Percentiles rank a stretch among this genome's conserved stretches.
Evolutionary conservation across 1,140 invertebrate genomes (phyloP).

Genomic region (Drosophila santomea): DNA sequence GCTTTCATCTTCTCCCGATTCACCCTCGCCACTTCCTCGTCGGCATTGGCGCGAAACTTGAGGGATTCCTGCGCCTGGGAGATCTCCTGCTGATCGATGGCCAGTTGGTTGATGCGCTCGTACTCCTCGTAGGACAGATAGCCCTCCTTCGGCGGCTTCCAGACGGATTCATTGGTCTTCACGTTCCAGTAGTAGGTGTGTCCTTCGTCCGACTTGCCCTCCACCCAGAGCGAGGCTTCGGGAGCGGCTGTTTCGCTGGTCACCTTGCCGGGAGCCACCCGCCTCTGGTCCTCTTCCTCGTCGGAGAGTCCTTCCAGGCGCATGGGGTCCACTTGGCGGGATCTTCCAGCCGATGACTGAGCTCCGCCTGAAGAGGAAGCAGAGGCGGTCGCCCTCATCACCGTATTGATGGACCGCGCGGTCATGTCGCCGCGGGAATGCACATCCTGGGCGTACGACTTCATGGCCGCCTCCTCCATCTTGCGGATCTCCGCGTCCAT

Average conservation of each 20-base stretch:
- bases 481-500: slow-evolving; percentile 92
- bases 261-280: slow-evolving; percentile 78
- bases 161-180: slow-evolving; percentile 88
- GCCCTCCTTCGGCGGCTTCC: slow-evolving; percentile 88
- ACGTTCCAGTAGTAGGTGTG: slow-evolving; percentile 93
- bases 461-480: slow-evolving; percentile 95
- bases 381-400: slow-evolving; percentile 42
- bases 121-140: slow-evolving; percentile 88
- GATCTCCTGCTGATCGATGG: slow-evolving; percentile 85
- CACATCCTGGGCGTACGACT: slow-evolving; percentile 91
- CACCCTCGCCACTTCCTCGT: slow-evolving; percentile 84
- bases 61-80: slow-evolving; percentile 74
- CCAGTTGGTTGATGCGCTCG: slow-evolving; percentile 86
- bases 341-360: not conserved
- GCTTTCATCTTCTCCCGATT: slow-evolving; percentile 83
- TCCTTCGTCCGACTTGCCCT: slow-evolving; percentile 88
- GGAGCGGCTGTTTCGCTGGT: slow-evolving; percentile 57
- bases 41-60: slow-evolving; percentile 71
- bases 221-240: slow-evolving; percentile 88
- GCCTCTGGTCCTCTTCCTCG: slow-evolving; percentile 84
- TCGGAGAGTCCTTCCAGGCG: slow-evolving; percentile 73
- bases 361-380: slow-evolving; percentile 3
- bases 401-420: slow-evolving; percentile 85
- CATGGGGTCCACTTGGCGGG: slow-evolving; percentile 78
- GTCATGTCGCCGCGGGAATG: slow-evolving; percentile 88